A percentile compares a stretch with the other conserved stretches of the same genome.
Conservation (phyloP, 1,140 invertebrate genomes). For the Orussus abietinus region DNA sequence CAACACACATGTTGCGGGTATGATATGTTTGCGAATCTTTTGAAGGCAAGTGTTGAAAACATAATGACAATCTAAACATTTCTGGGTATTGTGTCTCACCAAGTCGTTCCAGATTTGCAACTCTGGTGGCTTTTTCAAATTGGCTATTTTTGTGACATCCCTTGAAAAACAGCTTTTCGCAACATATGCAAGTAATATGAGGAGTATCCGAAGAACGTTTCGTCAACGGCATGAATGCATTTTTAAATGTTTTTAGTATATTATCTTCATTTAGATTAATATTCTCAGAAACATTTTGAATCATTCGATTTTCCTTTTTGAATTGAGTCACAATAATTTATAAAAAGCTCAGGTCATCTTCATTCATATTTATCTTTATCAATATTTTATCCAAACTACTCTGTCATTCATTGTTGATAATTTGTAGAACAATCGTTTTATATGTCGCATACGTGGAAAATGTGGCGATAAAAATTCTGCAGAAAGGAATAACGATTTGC, state of each 20-base stretch:
- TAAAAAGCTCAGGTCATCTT: neutral
- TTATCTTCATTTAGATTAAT: conserved; percentile 6
- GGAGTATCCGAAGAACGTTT: conserved; percentile 9
- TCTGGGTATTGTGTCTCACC: conserved; percentile 1
- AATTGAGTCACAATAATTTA: neutral
- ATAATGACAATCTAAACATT: neutral
- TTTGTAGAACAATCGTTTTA: conserved; percentile 3
- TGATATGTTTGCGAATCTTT: conserved; percentile 10
- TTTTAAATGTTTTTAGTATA: conserved; percentile 3
- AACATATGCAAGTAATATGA: conserved; percentile 12
- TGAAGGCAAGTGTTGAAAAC: conserved; percentile 14
- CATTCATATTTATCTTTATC: neutral
- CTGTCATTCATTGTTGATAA: neutral
- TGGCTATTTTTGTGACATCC: conserved; percentile 7
- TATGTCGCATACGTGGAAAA: too few species aligned
- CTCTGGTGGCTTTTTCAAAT: conserved; percentile 4
- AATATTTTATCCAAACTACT: neutral
- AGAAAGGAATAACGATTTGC: too few species aligned
- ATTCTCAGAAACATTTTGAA: neutral
- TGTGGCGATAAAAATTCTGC: too few species aligned
- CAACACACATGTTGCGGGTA: conserved; percentile 16
- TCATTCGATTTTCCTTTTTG: conserved; percentile 1
- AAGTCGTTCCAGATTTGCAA: conserved; percentile 7
- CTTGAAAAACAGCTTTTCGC: too few species aligned
- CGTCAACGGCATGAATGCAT: conserved; percentile 9